phyloP scores from a whole-genome alignment of 2,888 invertebrate genomes.

The Melanophora roralis region DNA sequence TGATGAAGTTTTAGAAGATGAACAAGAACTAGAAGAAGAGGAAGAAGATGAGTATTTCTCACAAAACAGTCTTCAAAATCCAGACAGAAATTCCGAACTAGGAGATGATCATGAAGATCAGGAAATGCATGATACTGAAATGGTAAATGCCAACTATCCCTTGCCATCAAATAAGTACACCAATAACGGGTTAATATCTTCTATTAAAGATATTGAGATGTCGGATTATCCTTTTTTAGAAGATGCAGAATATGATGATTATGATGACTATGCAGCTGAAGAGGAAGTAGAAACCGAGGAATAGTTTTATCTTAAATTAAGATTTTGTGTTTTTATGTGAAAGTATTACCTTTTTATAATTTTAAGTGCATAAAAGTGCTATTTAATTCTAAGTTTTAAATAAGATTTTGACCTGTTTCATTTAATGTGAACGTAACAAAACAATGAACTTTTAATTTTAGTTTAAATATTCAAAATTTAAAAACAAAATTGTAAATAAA shows the following conservation, averaged over 20 bases:
- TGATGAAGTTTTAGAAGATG: too few species aligned
- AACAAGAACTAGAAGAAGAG: neutral
- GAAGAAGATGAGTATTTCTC: neutral
- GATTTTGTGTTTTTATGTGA: too few species aligned
- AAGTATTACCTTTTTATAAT: too few species aligned
- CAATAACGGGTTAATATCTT: conserved; percentile 17
- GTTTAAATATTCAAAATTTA: too few species aligned
- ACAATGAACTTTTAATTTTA: too few species aligned
- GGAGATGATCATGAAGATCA: conserved; percentile 2
- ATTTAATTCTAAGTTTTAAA: neutral
- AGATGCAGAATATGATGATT: conserved; percentile 55
- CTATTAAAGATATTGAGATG: conserved; percentile 50
- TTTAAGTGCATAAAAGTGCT: too few species aligned
- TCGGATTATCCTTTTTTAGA: conserved; percentile 54
- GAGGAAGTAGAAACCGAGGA: conserved; percentile 70
- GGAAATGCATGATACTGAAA: neutral
- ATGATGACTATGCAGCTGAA: conserved; percentile 65
- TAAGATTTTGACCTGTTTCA: too few species aligned
- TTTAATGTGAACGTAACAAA: too few species aligned
- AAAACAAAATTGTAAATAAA: too few species aligned
- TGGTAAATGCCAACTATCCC: neutral
- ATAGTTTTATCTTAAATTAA: conserved; percentile 39
- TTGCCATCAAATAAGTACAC: neutral
- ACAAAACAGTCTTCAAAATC: neutral
- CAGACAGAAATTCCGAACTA: conserved; percentile 15